Evolutionary conservation across 2,888 invertebrate species (phyloP).

Genomic region (Synergus umbraculus): DNA sequence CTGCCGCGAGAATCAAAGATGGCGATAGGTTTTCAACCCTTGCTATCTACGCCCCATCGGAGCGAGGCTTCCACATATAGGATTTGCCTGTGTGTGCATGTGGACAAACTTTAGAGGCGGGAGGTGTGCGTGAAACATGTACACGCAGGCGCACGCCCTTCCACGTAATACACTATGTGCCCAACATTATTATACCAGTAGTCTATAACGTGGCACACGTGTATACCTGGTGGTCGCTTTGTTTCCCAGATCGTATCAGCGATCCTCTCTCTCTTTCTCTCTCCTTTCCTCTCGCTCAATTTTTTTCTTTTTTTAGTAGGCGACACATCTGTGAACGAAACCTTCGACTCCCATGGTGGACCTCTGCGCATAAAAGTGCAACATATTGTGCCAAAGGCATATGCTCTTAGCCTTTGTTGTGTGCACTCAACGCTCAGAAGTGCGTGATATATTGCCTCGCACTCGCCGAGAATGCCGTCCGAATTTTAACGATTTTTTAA

Average conservation of each 20-base stretch:
- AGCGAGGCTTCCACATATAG: constrained; percentile 39
- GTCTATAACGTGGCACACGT: constrained; percentile 44
- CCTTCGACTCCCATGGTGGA: constrained; percentile 62
- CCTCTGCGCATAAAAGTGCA: constrained; percentile 57
- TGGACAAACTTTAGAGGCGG: constrained; percentile 46
- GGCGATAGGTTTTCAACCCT: constrained; percentile 75
- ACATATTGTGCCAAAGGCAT: constrained; percentile 67
- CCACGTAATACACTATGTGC: constrained; percentile 55
- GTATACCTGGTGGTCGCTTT: constrained; percentile 68
- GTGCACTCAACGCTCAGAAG: constrained; percentile 39
- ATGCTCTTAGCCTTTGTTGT: constrained; percentile 49
- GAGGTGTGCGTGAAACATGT: constrained; percentile 40
- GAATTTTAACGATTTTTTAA: constrained; percentile 32
- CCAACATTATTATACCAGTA: constrained; percentile 59
- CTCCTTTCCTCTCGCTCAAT: constrained; percentile 52
- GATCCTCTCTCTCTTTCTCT: constrained; percentile 44
- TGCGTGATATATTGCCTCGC: constrained; percentile 36
- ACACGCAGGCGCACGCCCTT: constrained; percentile 53
- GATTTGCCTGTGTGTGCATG: constrained; percentile 45
- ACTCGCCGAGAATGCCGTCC: constrained; percentile 35
- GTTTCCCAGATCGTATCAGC: constrained; percentile 71
- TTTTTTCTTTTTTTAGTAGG: constrained; percentile 41
- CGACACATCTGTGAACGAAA: constrained; percentile 69
- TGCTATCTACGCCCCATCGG: constrained; percentile 71
- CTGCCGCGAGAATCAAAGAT: constrained; percentile 71